These are phyloP conservation scores for Temnothorax curvispinosus DNA, from an alignment of 1,140 invertebrate genomes.

Conservation along the genomic window DNA sequence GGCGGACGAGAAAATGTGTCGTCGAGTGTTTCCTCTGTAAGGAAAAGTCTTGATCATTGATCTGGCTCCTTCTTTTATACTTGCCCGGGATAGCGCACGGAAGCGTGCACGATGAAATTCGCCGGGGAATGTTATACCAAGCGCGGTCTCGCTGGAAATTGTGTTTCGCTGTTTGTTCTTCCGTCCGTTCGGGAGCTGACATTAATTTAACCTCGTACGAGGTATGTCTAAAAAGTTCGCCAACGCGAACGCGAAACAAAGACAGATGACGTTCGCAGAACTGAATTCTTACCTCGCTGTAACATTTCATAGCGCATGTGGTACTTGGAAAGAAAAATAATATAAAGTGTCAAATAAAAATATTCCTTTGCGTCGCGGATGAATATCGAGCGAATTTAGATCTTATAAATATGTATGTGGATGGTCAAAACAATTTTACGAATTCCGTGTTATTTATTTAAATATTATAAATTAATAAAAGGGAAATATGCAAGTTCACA, in stretches of 20 bases:
- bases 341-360: conserved; percentile 29
- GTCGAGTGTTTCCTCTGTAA: conserved; percentile 33
- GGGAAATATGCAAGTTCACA: too few species aligned
- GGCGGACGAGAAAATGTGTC: conserved; percentile 39
- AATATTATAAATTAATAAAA: background rate
- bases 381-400: background rate
- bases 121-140: conserved; percentile 60
- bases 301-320: conserved; percentile 19
- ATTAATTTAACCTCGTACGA: conserved; percentile 63
- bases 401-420: background rate
- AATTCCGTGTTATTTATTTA: background rate
- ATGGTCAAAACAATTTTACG: background rate
- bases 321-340: conserved; percentile 31
- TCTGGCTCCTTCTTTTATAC: conserved; percentile 56
- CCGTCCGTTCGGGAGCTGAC: conserved; percentile 57
- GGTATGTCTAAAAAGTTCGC: conserved; percentile 58
- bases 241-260: conserved; percentile 56
- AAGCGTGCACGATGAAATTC: conserved; percentile 62
- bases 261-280: conserved; percentile 59
- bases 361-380: background rate
- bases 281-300: conserved; percentile 56
- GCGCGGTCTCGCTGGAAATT: conserved; percentile 59
- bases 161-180: conserved; percentile 61
- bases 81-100: conserved; percentile 46
- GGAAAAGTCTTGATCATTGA: conserved; percentile 54